A percentile compares a stretch with the other conserved stretches of the same genome.
phyloP scores from a whole-genome alignment of 2,113 vertebrate species.

The Camelus bactrianus region DNA sequence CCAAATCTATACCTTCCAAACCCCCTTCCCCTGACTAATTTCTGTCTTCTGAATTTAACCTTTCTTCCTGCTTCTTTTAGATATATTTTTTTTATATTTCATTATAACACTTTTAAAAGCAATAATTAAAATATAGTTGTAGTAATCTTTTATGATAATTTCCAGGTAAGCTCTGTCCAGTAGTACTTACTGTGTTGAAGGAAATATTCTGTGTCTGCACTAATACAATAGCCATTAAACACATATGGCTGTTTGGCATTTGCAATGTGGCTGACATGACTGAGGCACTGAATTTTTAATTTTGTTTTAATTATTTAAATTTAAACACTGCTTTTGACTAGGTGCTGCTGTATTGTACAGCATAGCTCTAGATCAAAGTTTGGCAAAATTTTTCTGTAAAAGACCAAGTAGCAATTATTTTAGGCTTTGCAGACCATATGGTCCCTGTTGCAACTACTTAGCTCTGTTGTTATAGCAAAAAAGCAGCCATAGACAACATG shows the following conservation, averaged over 20 bases:
- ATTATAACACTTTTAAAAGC: background rate
- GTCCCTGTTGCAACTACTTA: background rate
- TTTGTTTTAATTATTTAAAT: conserved; percentile 12
- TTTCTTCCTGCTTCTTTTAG: background rate
- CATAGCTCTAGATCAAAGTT: background rate
- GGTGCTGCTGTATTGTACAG: background rate
- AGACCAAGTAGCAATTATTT: conserved; percentile 1
- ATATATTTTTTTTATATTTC: background rate
- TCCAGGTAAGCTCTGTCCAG: background rate
- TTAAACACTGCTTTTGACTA: background rate
- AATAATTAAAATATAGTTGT: background rate
- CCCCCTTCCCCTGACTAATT: too few species aligned
- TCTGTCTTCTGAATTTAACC: background rate
- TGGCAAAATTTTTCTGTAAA: conserved; percentile 16
- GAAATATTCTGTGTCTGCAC: background rate
- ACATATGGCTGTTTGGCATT: background rate
- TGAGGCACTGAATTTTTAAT: conserved; percentile 19
- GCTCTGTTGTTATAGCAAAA: background rate
- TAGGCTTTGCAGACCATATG: background rate
- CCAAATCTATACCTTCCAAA: too few species aligned
- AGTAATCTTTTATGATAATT: background rate
- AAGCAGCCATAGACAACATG: background rate
- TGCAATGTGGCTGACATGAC: background rate
- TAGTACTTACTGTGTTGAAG: background rate
- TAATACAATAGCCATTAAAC: background rate